Conservation (phyloP, 2,888 invertebrate species). For the Alviniconcha strummeri region DNA sequence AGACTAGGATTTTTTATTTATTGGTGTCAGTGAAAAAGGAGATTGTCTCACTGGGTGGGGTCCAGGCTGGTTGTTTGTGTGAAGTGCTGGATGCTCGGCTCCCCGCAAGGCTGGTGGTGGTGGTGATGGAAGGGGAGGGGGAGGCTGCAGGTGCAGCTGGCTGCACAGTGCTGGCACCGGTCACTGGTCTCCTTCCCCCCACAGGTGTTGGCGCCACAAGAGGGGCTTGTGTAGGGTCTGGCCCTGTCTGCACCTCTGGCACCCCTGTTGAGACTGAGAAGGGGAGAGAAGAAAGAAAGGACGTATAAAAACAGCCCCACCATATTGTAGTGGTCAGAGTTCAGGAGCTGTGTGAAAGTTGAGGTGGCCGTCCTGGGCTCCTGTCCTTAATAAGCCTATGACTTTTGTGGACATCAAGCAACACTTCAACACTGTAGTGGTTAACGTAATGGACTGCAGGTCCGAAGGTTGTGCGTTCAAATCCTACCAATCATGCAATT, state of each 20-base stretch:
- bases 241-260: too few species aligned
- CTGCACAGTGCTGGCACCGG: neutral
- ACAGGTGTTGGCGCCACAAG: neutral
- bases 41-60: neutral
- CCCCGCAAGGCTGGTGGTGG: neutral
- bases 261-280: neutral
- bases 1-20: too few species aligned
- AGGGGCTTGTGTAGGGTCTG: too few species aligned
- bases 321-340: too few species aligned
- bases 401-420: too few species aligned
- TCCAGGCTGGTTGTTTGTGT: slow-evolving; percentile 7
- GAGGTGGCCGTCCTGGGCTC: too few species aligned
- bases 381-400: too few species aligned
- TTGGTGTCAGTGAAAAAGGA: neutral
- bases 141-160: neutral
- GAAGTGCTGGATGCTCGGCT: neutral
- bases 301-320: neutral
- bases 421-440: too few species aligned
- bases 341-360: too few species aligned
- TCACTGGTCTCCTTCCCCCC: neutral
- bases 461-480: too few species aligned
- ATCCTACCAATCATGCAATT: too few species aligned
- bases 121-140: neutral
- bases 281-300: neutral
- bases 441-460: too few species aligned